Base-by-base conservation (phyloP, 1,140 invertebrate species). In the Diachasmimorpha longicaudata region DNA sequence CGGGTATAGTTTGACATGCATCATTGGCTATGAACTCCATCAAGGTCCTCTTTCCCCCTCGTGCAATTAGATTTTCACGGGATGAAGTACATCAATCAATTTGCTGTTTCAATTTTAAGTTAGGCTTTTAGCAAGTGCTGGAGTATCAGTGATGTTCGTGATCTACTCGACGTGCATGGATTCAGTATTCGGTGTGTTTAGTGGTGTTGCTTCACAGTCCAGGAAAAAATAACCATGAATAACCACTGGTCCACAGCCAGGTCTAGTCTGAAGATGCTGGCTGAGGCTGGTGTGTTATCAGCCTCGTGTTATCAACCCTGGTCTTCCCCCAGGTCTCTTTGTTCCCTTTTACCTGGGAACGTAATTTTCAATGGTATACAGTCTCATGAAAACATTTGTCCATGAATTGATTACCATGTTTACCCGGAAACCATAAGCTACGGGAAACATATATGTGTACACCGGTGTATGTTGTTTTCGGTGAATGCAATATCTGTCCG, bases 321-420 rank as follows among this genome's bases (percentile, higher is more conserved):
- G n/a, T n/a, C n/a, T n/a, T n/a, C n/a, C n/a, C n/a, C n/a, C n/a
- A n/a, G n/a, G n/a, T n/a, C n/a, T n/a, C n/a, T n/a, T n/a, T n/a
- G n/a, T n/a, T n/a, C n/a, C n/a, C n/a, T n/a, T n/a, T n/a, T n/a
- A n/a, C n/a, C n/a, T n/a, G n/a, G n/a, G n/a, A n/a, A n/a, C n/a
- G 16, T 42, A 16, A 70, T 44, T 70, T 44, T 39, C 19, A 39
- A 44, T 44, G 42, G 13, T 42, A 44, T 78, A 69, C 77, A 78
- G 44, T 77, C 79, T 63, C 72, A 71, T 76, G 81, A 83, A 82
- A 82, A 83, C 80, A 79, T 81, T 81, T 78, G 75, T 66, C 55
- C 39, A 78, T 80, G 79, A 79, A 76, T 76, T 72, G 75, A 83
- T 83, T 83, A 83, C 80, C 82, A 83, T 82, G 82, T 82, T 82